phyloP scores from a whole-genome alignment of 2,113 vertebrate genomes.

The Chloroceryle aenea region DNA sequence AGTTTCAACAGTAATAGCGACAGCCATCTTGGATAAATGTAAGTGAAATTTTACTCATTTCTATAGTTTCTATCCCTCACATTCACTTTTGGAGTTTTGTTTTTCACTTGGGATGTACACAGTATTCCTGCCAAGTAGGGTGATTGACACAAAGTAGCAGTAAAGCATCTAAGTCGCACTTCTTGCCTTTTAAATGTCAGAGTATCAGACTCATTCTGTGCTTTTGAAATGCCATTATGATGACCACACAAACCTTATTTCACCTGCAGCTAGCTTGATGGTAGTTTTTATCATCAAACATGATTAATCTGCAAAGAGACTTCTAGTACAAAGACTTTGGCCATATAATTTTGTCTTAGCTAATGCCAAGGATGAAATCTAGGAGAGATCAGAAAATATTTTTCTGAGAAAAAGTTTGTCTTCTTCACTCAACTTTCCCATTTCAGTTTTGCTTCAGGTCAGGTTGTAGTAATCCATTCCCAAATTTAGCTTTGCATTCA shows the following conservation, averaged over 20 bases:
- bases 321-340: background rate
- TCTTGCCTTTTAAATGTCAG: background rate
- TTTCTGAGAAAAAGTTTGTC: background rate
- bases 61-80: conserved; percentile 69
- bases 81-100: conserved; percentile 33
- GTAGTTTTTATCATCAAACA: background rate
- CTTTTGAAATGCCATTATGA: conserved; percentile 1
- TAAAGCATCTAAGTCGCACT: conserved; percentile 12
- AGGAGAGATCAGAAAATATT: background rate
- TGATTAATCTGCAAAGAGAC: background rate
- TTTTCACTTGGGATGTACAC: conserved; percentile 15
- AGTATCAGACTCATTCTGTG: background rate
- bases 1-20: conserved; percentile 65
- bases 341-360: background rate
- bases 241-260: background rate
- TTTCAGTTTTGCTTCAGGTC: conserved; percentile 5
- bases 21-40: conserved; percentile 69
- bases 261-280: background rate
- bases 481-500: background rate
- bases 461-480: background rate
- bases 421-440: background rate
- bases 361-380: background rate
- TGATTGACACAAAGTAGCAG: background rate
- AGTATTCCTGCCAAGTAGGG: background rate
- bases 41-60: conserved; percentile 68